Evolutionary conservation across 2,797 vertebrate species (phyloP).

Genomic region (Myotis pilosus): DNA sequence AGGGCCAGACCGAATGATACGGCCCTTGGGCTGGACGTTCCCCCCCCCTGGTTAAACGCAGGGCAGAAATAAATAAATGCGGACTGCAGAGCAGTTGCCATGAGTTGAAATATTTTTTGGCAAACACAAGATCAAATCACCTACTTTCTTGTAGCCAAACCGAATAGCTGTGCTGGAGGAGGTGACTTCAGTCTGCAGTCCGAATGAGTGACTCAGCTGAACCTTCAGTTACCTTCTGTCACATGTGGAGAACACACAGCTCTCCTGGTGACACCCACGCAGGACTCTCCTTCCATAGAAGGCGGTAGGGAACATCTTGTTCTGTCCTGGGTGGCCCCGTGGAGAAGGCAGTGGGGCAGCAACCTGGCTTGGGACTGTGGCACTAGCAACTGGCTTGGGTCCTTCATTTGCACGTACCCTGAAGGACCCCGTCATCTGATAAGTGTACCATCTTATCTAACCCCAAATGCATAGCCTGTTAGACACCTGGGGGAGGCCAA

Average conservation of each 20-base stretch:
- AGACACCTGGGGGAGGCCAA: neutral
- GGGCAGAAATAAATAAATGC: constrained; percentile 80
- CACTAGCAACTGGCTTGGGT: neutral
- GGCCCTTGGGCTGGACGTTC: no score
- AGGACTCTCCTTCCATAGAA: neutral
- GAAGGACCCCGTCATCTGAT: neutral
- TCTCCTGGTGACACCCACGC: neutral
- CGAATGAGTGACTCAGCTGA: neutral
- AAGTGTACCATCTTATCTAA: neutral
- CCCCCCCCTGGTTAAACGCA: neutral
- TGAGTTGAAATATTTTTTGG: constrained; percentile 75
- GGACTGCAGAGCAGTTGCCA: constrained; percentile 65
- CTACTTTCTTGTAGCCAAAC: constrained; percentile 73
- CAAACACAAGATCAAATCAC: constrained; percentile 74
- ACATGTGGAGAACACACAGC: neutral
- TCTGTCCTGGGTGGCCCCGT: neutral
- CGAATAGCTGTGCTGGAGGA: constrained; percentile 45
- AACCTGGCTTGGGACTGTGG: no score
- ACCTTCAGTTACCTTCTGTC: constrained; percentile 46
- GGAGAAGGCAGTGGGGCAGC: neutral
- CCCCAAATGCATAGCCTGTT: neutral
- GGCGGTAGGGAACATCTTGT: neutral
- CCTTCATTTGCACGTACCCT: neutral
- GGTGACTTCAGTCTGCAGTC: neutral
- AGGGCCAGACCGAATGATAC: no score